Evolutionary conservation across 2,797 vertebrate species (phyloP), one percentile per base, ranked within the genome.

Genomic region (Pangasius djambal): DNA sequence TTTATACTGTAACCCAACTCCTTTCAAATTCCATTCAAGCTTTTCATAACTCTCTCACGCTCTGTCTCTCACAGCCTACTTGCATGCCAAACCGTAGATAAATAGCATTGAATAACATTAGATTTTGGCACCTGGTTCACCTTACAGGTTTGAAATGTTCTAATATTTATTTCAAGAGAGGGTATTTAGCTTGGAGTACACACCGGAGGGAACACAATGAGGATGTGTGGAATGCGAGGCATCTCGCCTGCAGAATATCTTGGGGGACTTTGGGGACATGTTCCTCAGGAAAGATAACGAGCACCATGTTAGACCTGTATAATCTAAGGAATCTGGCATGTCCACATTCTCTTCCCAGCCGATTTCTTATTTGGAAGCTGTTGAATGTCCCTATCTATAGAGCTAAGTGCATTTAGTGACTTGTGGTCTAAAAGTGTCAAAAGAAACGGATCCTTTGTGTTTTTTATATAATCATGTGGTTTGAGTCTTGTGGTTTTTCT

Each of bases 261-360:
- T 48, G 16, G 61, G 63, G 37, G 37, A 77, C 59, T 44, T 87
- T 85, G 8, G 18, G 50, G 72, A 87, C 40, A 2, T 40, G 12
- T 85, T 70, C 88, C n/a, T 22, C 31, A 31, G 37, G 57, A 85
- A 28, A 70, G 44, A 52, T 84, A 13, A 44, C 34, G 10, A 37
- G 70, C 61, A 40, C 77, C n/a, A n/a, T n/a, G 57, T 52, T 40
- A 0, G 52, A 83, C 20, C 31, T 44, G n/a, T 50, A 77, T 13
- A 22, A 87, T 70, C 2, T 20, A 15, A 86, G 77, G 90, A 90
- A 92, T 91, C 86, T 52, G 59, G 82, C 59, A 28, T 6, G 55
- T 55, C 90, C 22, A 65, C 91, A 92, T 90, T 90, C 84, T 82
- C n/a, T 31, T 74, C 40, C 50, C 61, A 10, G 25, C 13, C 22